Percentiles rank a stretch among this genome's conserved stretches.
phyloP scores from a whole-genome alignment of 2,113 vertebrate genomes.

The Stictonetta naevosa region DNA sequence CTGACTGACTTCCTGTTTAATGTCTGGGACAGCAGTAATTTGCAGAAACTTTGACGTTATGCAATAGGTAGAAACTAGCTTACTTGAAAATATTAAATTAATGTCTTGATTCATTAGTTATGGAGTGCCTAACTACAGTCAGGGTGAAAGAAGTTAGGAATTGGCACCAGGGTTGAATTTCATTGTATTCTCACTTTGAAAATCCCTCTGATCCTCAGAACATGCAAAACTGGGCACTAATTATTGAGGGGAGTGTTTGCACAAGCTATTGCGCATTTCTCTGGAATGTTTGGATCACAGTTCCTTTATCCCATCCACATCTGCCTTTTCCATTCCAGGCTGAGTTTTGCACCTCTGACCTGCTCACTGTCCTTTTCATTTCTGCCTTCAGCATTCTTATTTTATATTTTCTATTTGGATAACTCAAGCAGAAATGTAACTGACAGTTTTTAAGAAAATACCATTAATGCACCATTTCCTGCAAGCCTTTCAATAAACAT shows the following conservation, averaged over 20 bases:
- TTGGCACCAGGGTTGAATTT: not conserved
- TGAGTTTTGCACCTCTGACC: not conserved
- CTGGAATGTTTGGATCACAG: not conserved
- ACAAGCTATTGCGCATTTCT: not conserved
- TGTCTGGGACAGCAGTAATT: not conserved
- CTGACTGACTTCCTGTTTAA: not conserved
- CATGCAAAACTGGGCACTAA: not conserved
- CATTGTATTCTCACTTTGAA: not conserved
- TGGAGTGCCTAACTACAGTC: not conserved
- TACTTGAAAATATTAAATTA: not conserved
- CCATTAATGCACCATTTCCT: not conserved
- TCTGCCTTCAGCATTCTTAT: not conserved
- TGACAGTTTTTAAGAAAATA: not conserved
- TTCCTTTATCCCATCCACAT: not conserved
- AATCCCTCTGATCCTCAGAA: not conserved
- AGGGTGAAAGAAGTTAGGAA: not conserved
- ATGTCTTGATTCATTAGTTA: not conserved
- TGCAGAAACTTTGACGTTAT: not conserved
- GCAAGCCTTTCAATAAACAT: not conserved
- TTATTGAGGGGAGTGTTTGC: not conserved
- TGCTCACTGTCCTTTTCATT: not conserved
- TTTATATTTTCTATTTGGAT: not conserved
- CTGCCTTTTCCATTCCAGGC: not conserved
- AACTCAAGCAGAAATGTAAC: not conserved
- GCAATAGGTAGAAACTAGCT: not conserved